A percentile compares a stretch with the other conserved stretches of the same genome.
Conservation (phyloP, 1,140 invertebrate species). For the Oryzaephilus surinamensis region DNA sequence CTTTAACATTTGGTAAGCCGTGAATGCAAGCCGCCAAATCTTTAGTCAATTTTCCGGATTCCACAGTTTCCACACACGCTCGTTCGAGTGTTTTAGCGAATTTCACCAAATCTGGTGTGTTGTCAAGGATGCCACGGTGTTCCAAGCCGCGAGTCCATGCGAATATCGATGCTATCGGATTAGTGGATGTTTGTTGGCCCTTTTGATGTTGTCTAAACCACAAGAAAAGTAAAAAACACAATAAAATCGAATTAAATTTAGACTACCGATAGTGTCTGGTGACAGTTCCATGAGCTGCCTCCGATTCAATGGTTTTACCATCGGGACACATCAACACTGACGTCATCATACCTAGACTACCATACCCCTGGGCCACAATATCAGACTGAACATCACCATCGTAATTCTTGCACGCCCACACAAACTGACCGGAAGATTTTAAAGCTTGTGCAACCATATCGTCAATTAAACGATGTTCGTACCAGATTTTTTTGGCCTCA, state of each 20-base stretch:
- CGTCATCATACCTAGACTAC: slow-evolving; percentile 87
- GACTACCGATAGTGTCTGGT: slow-evolving; percentile 77
- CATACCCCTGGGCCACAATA: slow-evolving; percentile 64
- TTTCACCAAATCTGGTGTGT: slow-evolving; percentile 57
- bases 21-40: slow-evolving; percentile 84
- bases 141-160: slow-evolving; percentile 80
- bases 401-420: slow-evolving; percentile 73
- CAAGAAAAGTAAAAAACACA: not conserved
- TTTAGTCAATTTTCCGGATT: slow-evolving; percentile 84
- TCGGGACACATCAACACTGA: slow-evolving; percentile 86
- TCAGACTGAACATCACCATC: slow-evolving; percentile 71
- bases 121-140: slow-evolving; percentile 74
- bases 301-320: slow-evolving; percentile 81
- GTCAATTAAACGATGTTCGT: slow-evolving; percentile 67
- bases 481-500: slow-evolving; percentile 55
- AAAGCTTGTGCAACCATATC: slow-evolving; percentile 70
- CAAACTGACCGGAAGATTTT: slow-evolving; percentile 62
- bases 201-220: slow-evolving; percentile 63
- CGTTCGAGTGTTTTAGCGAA: slow-evolving; percentile 43
- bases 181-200: slow-evolving; percentile 77
- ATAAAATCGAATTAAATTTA: not conserved
- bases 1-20: slow-evolving; percentile 61
- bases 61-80: slow-evolving; percentile 78
- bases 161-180: slow-evolving; percentile 86
- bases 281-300: slow-evolving; percentile 87